Evolutionary conservation across 2,888 invertebrate species (phyloP).

Genomic region (Pristionchus mayeri): DNA sequence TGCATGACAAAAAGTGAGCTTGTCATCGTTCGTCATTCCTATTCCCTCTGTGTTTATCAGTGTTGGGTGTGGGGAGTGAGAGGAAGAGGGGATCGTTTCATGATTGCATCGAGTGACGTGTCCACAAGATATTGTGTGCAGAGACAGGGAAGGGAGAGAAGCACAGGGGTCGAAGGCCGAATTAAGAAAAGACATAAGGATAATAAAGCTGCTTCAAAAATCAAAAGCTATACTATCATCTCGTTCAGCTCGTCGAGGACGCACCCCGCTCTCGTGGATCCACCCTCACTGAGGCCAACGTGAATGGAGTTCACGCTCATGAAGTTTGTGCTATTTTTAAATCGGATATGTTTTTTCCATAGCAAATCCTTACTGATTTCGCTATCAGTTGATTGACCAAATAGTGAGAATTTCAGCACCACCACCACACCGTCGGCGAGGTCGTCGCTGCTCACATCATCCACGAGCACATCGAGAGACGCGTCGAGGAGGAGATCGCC

Average conservation of each 20-base stretch:
- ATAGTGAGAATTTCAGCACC: not conserved
- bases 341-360: no score
- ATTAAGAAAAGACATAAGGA: no score
- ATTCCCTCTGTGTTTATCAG: slow-evolving; percentile 1
- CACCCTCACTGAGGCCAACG: slow-evolving; percentile 46
- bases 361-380: no score
- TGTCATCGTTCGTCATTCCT: slow-evolving; percentile 12
- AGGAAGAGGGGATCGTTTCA: not conserved
- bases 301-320: not conserved
- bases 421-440: not conserved
- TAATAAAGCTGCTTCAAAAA: not conserved
- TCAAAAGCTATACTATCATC: not conserved
- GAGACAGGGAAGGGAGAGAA: not conserved
- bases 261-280: slow-evolving; percentile 42
- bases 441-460: slow-evolving; percentile 8
- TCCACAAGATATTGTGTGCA: not conserved
- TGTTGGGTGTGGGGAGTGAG: not conserved
- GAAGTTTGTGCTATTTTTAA: no score
- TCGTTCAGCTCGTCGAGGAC: slow-evolving; percentile 31
- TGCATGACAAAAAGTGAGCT: slow-evolving; percentile 13
- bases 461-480: slow-evolving; percentile 26
- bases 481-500: slow-evolving; percentile 16
- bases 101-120: slow-evolving; percentile 39
- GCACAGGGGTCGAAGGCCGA: not conserved
- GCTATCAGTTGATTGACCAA: not conserved